A percentile compares a stretch with the other conserved stretches of the same genome.
phyloP scores from a whole-genome alignment of 2,113 vertebrate species.

The Ammodytes dubius region DNA sequence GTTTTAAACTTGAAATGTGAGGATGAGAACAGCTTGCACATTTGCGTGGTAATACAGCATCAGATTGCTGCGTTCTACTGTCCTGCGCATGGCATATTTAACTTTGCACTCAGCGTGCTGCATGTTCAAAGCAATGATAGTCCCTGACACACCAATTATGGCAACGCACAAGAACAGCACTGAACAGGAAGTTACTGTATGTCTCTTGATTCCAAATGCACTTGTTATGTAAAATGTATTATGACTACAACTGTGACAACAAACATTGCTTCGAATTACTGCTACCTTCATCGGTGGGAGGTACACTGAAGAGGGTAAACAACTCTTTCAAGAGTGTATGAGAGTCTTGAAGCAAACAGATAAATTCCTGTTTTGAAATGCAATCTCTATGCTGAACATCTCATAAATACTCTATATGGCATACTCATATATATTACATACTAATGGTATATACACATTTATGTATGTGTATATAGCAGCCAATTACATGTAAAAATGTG shows the following conservation, averaged over 20 bases:
- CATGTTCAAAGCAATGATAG: slow-evolving; percentile 58
- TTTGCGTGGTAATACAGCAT: slow-evolving; percentile 48
- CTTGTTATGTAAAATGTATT: slow-evolving; percentile 63
- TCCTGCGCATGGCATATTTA: slow-evolving; percentile 20
- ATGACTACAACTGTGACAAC: slow-evolving; percentile 45
- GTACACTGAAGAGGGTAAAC: slow-evolving; percentile 47
- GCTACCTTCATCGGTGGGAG: slow-evolving; percentile 51
- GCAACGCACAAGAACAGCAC: slow-evolving; percentile 39
- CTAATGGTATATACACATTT: not conserved
- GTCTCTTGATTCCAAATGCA: slow-evolving; percentile 55
- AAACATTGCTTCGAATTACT: slow-evolving; percentile 65
- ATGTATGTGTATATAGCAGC: not conserved
- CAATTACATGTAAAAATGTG: not conserved
- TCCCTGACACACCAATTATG: slow-evolving; percentile 62
- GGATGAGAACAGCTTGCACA: slow-evolving; percentile 34
- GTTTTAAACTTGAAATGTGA: slow-evolving; percentile 31
- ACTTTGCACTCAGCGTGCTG: slow-evolving; percentile 24
- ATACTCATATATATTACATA: not conserved
- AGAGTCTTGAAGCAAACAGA: slow-evolving; percentile 35
- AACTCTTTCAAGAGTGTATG: slow-evolving; percentile 29
- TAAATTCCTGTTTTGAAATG: slow-evolving; percentile 28
- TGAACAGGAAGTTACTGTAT: slow-evolving; percentile 16
- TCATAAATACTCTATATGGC: slow-evolving; percentile 25
- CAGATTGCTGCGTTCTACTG: slow-evolving; percentile 28
- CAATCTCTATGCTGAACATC: slow-evolving; percentile 12